A percentile compares a stretch with the other conserved stretches of the same genome.
phyloP scores from a whole-genome alignment of 2,113 vertebrate species.

The Anser brachyrhynchus region DNA sequence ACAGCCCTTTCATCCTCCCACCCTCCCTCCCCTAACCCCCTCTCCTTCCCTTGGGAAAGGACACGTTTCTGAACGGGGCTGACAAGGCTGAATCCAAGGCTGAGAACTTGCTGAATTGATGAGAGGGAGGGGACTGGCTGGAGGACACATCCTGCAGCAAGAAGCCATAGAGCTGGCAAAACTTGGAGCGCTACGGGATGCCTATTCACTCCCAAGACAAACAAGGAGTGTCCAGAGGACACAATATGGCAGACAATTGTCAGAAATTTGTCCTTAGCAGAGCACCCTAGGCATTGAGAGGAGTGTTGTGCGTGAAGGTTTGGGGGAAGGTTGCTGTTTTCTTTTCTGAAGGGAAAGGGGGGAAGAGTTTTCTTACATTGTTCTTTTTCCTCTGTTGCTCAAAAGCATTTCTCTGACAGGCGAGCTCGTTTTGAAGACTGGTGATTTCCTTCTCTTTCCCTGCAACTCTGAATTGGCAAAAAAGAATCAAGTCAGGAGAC shows the following conservation, averaged over 20 bases:
- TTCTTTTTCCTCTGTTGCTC: slow-evolving; percentile 97
- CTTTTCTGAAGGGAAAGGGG: background rate
- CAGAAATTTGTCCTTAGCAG: background rate
- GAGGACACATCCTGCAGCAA: background rate
- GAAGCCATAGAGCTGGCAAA: background rate
- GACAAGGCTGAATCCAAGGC: background rate
- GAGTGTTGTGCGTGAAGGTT: background rate
- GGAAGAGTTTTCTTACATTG: slow-evolving; percentile 85
- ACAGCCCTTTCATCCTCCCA: background rate
- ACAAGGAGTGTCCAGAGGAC: background rate
- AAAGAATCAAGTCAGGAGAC: slow-evolving; percentile 25
- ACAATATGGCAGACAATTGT: background rate
- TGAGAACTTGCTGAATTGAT: background rate
- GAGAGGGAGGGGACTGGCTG: too few relatives aligned
- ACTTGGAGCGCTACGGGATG: background rate
- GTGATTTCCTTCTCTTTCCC: slow-evolving; percentile 84
- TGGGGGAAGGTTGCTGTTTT: background rate
- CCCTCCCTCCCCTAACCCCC: background rate
- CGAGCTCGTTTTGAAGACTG: slow-evolving; percentile 81
- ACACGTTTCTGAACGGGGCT: background rate
- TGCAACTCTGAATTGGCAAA: slow-evolving; percentile 81
- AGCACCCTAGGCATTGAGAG: background rate
- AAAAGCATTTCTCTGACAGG: slow-evolving; percentile 84
- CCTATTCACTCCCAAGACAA: background rate
- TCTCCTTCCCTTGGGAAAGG: background rate